A percentile compares a stretch with the other conserved stretches of the same genome.
Conservation (phyloP, 2,113 vertebrate genomes). For the Burhinus oedicnemus region DNA sequence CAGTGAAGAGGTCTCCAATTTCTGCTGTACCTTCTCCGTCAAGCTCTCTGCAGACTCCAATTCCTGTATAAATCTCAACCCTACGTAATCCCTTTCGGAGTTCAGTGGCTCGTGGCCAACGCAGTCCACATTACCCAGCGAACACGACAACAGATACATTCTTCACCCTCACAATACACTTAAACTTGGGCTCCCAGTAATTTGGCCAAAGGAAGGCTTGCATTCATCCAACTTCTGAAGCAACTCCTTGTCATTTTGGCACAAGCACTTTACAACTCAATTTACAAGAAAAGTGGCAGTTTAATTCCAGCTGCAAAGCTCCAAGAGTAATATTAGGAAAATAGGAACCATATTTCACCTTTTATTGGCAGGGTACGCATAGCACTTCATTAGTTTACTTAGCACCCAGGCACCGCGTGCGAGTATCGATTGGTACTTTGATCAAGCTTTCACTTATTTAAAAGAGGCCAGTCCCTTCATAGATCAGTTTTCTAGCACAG, state of each 20-base stretch:
- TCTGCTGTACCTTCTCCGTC: conserved; percentile 22
- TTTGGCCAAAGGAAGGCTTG: conserved; percentile 52
- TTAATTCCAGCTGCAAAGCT: conserved; percentile 50
- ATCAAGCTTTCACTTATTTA: conserved; percentile 51
- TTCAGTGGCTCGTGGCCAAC: conserved; percentile 16
- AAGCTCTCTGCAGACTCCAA: neutral
- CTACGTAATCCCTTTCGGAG: neutral
- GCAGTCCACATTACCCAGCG: neutral
- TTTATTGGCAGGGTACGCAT: conserved; percentile 38
- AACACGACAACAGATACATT: conserved; percentile 35
- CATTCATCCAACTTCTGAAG: conserved; percentile 49
- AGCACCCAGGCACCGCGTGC: conserved; percentile 45
- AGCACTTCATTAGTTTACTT: conserved; percentile 61
- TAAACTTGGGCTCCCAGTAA: conserved; percentile 8
- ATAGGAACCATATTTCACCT: conserved; percentile 29
- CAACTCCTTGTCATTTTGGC: conserved; percentile 56
- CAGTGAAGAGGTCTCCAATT: conserved; percentile 41
- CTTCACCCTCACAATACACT: conserved; percentile 44
- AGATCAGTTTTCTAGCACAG: conserved; percentile 59
- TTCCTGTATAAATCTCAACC: conserved; percentile 30
- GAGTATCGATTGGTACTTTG: conserved; percentile 29
- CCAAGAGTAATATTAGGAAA: conserved; percentile 58
- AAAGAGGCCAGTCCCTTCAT: neutral
- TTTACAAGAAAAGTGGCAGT: conserved; percentile 47
- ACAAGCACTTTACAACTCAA: conserved; percentile 60